Evolutionary conservation across 2,797 vertebrate species (phyloP).

Genomic region (Anas flavirostris): DNA sequence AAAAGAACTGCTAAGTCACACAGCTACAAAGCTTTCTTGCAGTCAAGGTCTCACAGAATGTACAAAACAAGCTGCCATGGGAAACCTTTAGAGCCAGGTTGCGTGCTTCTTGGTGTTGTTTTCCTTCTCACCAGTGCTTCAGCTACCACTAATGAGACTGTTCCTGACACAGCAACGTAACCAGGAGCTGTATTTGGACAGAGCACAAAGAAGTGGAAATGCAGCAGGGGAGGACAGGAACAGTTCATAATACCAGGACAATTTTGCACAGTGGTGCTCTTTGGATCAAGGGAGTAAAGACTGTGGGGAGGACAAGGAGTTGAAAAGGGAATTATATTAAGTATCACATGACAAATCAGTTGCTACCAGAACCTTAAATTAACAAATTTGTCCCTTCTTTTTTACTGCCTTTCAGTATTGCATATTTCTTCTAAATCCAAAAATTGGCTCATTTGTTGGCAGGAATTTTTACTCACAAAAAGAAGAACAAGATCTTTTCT

Average conservation of each 20-base stretch:
- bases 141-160: neutral
- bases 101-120: neutral
- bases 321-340: neutral
- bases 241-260: neutral
- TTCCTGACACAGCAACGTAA: neutral
- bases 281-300: neutral
- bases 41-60: neutral
- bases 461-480: neutral
- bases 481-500: neutral
- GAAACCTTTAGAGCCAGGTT: neutral
- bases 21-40: neutral
- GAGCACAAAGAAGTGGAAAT: neutral
- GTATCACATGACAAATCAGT: neutral
- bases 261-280: neutral
- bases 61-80: neutral
- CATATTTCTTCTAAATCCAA: neutral
- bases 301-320: neutral
- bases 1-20: neutral
- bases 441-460: accelerated
- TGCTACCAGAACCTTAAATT: neutral
- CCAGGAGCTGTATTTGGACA: neutral
- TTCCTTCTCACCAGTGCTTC: neutral
- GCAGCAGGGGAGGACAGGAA: neutral
- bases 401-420: neutral
- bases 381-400: neutral